Evolutionary conservation across 2,888 invertebrate species (phyloP).

Genomic region (Pandemis corylana): DNA sequence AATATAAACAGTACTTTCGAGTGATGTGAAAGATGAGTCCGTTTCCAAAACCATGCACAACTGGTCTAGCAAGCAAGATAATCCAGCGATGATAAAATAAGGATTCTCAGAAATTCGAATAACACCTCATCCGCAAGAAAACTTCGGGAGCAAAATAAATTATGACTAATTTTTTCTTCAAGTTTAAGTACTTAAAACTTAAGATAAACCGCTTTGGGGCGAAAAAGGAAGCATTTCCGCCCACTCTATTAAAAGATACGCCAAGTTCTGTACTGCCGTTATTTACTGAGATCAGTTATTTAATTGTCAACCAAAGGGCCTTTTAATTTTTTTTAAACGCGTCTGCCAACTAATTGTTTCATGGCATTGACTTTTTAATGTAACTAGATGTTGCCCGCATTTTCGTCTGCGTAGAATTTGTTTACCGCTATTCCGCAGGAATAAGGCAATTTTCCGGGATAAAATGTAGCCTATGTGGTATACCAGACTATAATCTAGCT

Average conservation of each 20-base stretch:
- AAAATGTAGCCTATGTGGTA: too few species aligned
- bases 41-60: too few species aligned
- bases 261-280: slow-evolving; percentile 21
- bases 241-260: slow-evolving; percentile 11
- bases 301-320: neutral
- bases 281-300: neutral
- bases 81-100: neutral
- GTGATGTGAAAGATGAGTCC: too few species aligned
- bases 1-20: too few species aligned
- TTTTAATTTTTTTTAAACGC: neutral
- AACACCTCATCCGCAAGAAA: neutral
- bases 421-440: too few species aligned
- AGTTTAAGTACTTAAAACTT: slow-evolving; percentile 33
- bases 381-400: too few species aligned
- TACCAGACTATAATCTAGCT: too few species aligned
- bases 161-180: slow-evolving; percentile 29
- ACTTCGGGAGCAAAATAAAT: slow-evolving; percentile 30
- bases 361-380: too few species aligned
- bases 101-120: neutral
- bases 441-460: too few species aligned
- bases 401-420: too few species aligned
- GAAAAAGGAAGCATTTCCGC: slow-evolving; percentile 16
- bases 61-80: neutral
- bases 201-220: slow-evolving; percentile 37
- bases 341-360: too few species aligned